phyloP scores from a whole-genome alignment of 2,888 invertebrate genomes.

The Atethmia centrago region DNA sequence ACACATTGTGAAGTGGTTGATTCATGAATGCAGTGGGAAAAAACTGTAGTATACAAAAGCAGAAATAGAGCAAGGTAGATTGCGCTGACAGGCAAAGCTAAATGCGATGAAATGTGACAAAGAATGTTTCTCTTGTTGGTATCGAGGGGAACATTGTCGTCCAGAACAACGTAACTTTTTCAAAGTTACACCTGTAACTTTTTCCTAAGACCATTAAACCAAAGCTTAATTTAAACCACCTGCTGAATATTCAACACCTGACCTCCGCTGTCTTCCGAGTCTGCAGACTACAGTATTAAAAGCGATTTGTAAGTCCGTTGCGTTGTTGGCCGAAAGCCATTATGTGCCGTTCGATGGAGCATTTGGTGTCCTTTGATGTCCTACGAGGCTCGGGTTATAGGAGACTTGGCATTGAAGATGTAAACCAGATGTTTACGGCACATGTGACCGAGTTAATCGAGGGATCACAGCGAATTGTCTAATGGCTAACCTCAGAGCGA shows the following conservation, averaged over 20 bases:
- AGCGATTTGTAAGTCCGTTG: conserved; percentile 63
- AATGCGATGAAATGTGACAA: background rate
- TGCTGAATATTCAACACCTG: conserved; percentile 60
- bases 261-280: conserved; percentile 40
- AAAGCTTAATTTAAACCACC: conserved; percentile 49
- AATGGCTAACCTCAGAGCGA: too few relatives aligned
- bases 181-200: conserved; percentile 56
- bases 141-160: background rate
- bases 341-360: conserved; percentile 46
- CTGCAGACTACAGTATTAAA: conserved; percentile 31
- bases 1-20: conserved; percentile 28
- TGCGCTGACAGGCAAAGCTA: background rate
- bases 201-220: conserved; percentile 49
- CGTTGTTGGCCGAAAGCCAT: conserved; percentile 57
- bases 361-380: conserved; percentile 58
- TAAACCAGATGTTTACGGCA: conserved; percentile 46
- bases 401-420: conserved; percentile 43
- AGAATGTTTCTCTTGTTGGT: background rate
- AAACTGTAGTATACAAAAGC: background rate
- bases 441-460: conserved; percentile 25
- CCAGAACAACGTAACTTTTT: background rate
- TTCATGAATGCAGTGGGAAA: conserved; percentile 21
- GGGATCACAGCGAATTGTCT: background rate
- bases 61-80: background rate
- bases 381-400: conserved; percentile 44